phyloP scores from a whole-genome alignment of 1,140 invertebrate species.

The Pseudobourletiella spinata region DNA sequence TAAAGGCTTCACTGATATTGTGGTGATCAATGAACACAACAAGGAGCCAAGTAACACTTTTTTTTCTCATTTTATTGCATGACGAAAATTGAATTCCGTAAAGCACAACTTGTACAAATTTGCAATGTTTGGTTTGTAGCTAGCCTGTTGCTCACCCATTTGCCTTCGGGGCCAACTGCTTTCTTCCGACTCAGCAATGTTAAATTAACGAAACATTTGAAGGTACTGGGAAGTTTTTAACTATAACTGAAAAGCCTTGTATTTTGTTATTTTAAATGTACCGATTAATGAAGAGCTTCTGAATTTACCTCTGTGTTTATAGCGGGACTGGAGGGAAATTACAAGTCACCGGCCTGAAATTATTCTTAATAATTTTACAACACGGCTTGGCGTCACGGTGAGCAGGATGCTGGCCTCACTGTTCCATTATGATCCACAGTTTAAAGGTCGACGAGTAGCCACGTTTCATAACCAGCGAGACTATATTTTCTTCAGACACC shows the following conservation, averaged over 20 bases:
- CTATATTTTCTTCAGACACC: conserved; percentile 97
- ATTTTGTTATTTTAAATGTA: too few relatives aligned
- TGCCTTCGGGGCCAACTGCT: conserved; percentile 92
- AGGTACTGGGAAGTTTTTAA: too few relatives aligned
- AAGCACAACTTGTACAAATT: not conserved
- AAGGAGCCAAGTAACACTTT: conserved; percentile 65
- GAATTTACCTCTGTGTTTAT: conserved; percentile 34
- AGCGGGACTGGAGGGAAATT: conserved; percentile 66
- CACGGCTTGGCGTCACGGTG: conserved; percentile 78
- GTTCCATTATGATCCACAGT: conserved; percentile 94
- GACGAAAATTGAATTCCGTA: too few relatives aligned
- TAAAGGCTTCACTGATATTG: conserved; percentile 75
- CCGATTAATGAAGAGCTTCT: too few relatives aligned
- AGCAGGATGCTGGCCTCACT: conserved; percentile 89
- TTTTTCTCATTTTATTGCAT: conserved; percentile 28
- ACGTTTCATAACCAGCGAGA: conserved; percentile 99
- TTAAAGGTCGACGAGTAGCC: conserved; percentile 79
- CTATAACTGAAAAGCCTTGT: too few relatives aligned
- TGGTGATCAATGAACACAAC: conserved; percentile 88
- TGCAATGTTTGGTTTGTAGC: conserved; percentile 46
- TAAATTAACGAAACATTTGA: conserved; percentile 67
- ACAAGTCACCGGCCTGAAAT: conserved; percentile 84
- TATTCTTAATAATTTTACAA: conserved; percentile 93
- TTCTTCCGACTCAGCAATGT: conserved; percentile 70
- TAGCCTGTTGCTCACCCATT: conserved; percentile 81